Evolutionary conservation across 2,113 vertebrate genomes (phyloP).

Genomic region (Sterrhoptilus dennistouni): DNA sequence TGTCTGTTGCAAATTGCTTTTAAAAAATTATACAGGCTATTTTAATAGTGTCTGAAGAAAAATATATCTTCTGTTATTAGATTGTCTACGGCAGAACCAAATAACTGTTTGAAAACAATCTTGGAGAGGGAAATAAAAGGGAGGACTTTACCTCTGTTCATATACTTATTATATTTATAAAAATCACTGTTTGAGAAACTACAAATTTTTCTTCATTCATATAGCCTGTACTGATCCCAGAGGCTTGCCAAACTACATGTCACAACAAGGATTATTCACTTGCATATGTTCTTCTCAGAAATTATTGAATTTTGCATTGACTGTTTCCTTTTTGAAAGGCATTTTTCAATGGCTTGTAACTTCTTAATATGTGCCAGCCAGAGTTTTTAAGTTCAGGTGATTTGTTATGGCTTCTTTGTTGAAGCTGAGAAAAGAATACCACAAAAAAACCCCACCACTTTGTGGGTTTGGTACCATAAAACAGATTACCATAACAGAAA

Average conservation of each 20-base stretch:
- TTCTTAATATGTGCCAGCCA: not conserved
- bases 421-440: not conserved
- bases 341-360: not conserved
- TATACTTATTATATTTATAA: not conserved
- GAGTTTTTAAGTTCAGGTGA: not conserved
- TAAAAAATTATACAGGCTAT: slow-evolving; percentile 24
- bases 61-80: slow-evolving; percentile 21
- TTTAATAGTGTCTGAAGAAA: slow-evolving; percentile 25
- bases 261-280: not conserved
- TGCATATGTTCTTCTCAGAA: not conserved
- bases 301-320: not conserved
- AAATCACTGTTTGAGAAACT: not conserved
- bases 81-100: not conserved
- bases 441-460: not conserved
- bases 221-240: not conserved
- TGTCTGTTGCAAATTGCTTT: slow-evolving; percentile 5
- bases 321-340: not conserved
- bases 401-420: not conserved
- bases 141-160: not conserved
- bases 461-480: not conserved
- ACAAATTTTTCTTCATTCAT: not conserved
- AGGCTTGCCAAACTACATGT: not conserved
- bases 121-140: not conserved
- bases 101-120: not conserved
- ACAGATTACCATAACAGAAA: not conserved